A percentile compares a stretch with the other conserved stretches of the same genome.
phyloP scores from a whole-genome alignment of 2,888 invertebrate genomes.

The Tuta absoluta region DNA sequence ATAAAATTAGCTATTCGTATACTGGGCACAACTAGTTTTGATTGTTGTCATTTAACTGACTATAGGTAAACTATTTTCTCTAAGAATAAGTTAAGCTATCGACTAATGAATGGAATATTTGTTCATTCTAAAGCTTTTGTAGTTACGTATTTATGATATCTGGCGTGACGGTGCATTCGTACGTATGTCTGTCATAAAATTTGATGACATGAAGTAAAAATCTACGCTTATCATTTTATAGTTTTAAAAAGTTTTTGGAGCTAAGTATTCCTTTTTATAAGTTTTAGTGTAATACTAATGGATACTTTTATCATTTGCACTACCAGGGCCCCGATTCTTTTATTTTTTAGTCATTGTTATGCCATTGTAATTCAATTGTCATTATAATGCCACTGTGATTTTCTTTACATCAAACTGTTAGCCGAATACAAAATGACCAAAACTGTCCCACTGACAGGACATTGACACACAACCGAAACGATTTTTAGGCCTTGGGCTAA shows the following conservation, averaged over 20 bases:
- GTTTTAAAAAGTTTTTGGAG: too few relatives aligned
- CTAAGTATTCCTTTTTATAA: too few relatives aligned
- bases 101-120: slow-evolving; percentile 79
- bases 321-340: too few relatives aligned
- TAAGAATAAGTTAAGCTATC: slow-evolving; percentile 79
- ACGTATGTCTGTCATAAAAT: too few relatives aligned
- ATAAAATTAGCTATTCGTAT: slow-evolving; percentile 74
- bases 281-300: too few relatives aligned
- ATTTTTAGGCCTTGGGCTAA: too few relatives aligned
- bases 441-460: too few relatives aligned
- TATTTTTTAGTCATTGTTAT: background rate
- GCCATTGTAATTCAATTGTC: background rate
- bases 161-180: slow-evolving; percentile 54
- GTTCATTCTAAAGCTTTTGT: slow-evolving; percentile 77
- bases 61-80: slow-evolving; percentile 76
- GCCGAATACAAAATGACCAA: too few relatives aligned
- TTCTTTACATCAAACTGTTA: too few relatives aligned
- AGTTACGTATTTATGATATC: slow-evolving; percentile 73
- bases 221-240: background rate
- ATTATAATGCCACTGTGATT: too few relatives aligned
- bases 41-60: slow-evolving; percentile 80
- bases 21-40: slow-evolving; percentile 82
- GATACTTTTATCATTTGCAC: too few relatives aligned
- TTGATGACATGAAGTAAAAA: slow-evolving; percentile 16
- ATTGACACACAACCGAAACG: too few relatives aligned